These are phyloP conservation scores for Enteromius trimaculatus DNA, from an alignment of 2,797 vertebrate genomes.

Conservation along the genomic window DNA sequence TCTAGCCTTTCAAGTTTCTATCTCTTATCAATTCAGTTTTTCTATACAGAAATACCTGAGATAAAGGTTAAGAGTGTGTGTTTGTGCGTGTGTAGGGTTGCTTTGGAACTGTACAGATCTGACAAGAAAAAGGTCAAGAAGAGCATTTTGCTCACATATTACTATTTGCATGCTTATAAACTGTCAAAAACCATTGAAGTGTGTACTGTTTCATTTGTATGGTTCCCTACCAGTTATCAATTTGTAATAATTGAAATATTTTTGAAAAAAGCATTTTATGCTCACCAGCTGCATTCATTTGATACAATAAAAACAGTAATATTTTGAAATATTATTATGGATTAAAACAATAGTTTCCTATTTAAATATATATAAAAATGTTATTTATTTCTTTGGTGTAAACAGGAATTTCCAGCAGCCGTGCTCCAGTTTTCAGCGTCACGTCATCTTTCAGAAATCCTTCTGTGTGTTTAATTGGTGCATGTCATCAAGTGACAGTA, in stretches of 20 bases:
- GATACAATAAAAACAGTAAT: neutral
- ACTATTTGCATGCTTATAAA: slow-evolving; percentile 7
- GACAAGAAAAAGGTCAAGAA: slow-evolving; percentile 49
- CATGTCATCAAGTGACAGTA: neutral
- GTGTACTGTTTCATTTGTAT: neutral
- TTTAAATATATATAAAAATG: neutral
- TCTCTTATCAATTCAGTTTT: slow-evolving; percentile 14
- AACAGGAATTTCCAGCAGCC: neutral
- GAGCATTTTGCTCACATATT: slow-evolving; percentile 16
- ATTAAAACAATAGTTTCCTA: neutral
- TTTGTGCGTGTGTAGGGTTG: slow-evolving; percentile 7
- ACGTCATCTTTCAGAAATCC: neutral
- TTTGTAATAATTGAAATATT: neutral
- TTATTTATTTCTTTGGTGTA: neutral
- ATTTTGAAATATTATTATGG: neutral
- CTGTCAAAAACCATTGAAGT: neutral
- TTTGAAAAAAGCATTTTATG: neutral
- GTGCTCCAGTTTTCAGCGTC: neutral
- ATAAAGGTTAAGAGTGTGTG: neutral
- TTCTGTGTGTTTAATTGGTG: neutral
- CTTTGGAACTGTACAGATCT: slow-evolving; percentile 34
- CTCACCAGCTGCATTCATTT: neutral
- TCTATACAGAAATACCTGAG: neutral
- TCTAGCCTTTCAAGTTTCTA: neutral
- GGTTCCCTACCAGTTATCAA: neutral